Evolutionary conservation across 2,797 vertebrate genomes (phyloP).

Genomic region (Ataeniobius toweri): DNA sequence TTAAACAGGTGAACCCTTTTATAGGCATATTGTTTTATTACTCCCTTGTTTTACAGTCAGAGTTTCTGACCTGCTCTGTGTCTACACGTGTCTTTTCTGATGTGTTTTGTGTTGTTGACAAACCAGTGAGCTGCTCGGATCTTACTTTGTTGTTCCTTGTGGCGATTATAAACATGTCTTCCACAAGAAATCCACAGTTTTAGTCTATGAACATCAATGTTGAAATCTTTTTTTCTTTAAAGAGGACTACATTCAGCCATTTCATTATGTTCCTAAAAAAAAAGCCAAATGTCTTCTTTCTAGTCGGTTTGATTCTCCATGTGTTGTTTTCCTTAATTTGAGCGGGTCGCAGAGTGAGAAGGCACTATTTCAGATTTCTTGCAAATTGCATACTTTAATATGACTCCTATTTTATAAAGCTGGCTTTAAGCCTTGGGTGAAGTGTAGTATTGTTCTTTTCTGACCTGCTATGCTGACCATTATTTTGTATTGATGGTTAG

Average conservation of each 20-base stretch:
- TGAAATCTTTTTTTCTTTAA: not conserved
- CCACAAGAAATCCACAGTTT: not conserved
- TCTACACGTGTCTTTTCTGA: not conserved
- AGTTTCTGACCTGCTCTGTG: not conserved
- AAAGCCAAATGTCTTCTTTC: not conserved
- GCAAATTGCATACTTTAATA: not conserved
- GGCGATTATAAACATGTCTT: not conserved
- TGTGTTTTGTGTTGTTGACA: slow-evolving; percentile 3
- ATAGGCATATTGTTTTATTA: slow-evolving; percentile 8
- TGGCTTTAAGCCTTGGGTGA: not conserved
- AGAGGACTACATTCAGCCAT: not conserved
- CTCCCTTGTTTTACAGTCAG: slow-evolving; percentile 1
- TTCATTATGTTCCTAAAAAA: not conserved
- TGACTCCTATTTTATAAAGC: not conserved
- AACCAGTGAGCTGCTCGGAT: not conserved
- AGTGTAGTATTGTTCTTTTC: not conserved
- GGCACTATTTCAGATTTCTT: not conserved
- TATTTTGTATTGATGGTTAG: not conserved
- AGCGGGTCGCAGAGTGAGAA: not conserved
- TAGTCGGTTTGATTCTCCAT: not conserved
- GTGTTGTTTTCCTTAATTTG: too few relatives aligned
- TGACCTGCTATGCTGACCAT: not conserved
- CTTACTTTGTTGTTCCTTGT: not conserved
- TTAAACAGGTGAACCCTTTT: slow-evolving; percentile 90
- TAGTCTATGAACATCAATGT: not conserved